A percentile compares a stretch with the other conserved stretches of the same genome.
Conservation (phyloP, 2,113 vertebrate genomes). For the Zosterops borbonicus region DNA sequence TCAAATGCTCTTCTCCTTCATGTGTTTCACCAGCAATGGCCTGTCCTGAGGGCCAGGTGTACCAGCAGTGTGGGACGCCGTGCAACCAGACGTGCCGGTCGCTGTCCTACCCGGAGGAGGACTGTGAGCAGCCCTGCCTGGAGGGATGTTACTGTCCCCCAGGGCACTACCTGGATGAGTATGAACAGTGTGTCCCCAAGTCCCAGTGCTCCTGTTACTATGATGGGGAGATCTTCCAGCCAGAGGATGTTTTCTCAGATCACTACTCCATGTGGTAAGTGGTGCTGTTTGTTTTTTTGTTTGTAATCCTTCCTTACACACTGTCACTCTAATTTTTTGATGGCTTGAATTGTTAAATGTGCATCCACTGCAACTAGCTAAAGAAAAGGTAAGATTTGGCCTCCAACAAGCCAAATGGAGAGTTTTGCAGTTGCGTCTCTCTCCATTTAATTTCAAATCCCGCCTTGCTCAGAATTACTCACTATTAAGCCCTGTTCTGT, state of each 20-base stretch:
- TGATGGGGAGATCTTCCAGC: constrained; percentile 91
- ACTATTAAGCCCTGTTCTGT: not conserved
- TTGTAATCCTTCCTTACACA: fast-evolving
- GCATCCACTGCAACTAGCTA: not conserved
- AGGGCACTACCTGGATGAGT: constrained; percentile 82
- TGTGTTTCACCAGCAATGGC: constrained; percentile 75
- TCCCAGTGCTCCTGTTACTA: constrained; percentile 89
- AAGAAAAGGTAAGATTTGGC: not conserved
- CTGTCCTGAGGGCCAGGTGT: constrained; percentile 83
- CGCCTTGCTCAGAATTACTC: not conserved
- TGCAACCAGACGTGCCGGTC: constrained; percentile 90
- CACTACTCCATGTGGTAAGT: constrained; percentile 89
- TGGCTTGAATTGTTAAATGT: not conserved
- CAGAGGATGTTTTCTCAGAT: constrained; percentile 87
- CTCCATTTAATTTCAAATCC: not conserved
- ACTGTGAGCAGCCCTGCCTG: constrained; percentile 79
- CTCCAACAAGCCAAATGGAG: not conserved
- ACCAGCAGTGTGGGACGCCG: constrained; percentile 80
- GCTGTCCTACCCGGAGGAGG: constrained; percentile 81
- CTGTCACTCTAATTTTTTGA: not conserved
- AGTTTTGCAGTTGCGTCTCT: not conserved
- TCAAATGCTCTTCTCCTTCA: not conserved
- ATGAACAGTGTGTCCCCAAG: constrained; percentile 83
- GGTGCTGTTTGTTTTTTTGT: not conserved
- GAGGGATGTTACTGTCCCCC: constrained; percentile 92